Evolutionary conservation across 2,888 invertebrate species (phyloP).

Genomic region (Lasioglossum lativentre): DNA sequence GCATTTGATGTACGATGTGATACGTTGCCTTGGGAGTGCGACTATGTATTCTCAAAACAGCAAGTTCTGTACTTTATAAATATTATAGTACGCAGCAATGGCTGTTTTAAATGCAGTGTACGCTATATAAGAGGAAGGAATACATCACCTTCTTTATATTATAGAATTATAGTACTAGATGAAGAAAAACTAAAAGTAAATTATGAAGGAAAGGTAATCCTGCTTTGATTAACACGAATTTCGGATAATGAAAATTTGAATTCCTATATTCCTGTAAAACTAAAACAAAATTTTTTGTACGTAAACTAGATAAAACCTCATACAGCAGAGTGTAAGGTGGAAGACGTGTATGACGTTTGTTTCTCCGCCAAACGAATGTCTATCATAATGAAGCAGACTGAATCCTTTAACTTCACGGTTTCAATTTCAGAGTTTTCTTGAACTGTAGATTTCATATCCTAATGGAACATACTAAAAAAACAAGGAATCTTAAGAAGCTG

Average conservation of each 20-base stretch:
- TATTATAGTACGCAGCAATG: not conserved
- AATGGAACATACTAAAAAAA: too few relatives aligned
- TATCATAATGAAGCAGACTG: not conserved
- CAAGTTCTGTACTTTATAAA: not conserved
- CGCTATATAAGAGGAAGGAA: fast-evolving
- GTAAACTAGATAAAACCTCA: not conserved
- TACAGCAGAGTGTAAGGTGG: not conserved
- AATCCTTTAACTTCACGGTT: too few relatives aligned
- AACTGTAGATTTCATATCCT: too few relatives aligned
- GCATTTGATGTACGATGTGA: fast-evolving
- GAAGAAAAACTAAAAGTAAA: too few relatives aligned
- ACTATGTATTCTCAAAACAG: not conserved
- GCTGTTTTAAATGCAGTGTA: not conserved
- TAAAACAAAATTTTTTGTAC: not conserved
- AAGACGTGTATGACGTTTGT: not conserved
- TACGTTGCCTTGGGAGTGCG: not conserved
- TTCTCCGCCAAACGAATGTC: fast-evolving
- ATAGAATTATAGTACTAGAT: fast-evolving
- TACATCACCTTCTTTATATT: not conserved
- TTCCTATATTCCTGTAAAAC: not conserved
- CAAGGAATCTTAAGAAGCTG: not conserved
- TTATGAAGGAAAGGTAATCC: too few relatives aligned
- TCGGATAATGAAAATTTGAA: not conserved
- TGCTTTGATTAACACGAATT: not conserved
- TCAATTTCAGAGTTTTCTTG: too few relatives aligned